These are phyloP conservation scores for Apoda limacodes DNA, from an alignment of 2,888 invertebrate genomes.

Conservation along the genomic window DNA sequence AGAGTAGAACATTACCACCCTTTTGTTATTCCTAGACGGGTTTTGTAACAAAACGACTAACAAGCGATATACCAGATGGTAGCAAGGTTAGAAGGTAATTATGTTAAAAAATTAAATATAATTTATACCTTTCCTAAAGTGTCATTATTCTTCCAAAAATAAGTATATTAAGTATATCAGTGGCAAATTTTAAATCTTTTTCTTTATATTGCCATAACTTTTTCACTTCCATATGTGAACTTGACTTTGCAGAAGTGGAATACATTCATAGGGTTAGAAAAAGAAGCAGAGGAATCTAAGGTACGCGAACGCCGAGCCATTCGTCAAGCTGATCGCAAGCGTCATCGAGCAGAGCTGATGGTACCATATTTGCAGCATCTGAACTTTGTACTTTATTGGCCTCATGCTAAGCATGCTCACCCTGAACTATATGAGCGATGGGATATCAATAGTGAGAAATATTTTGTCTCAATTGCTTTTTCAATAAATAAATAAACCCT, in stretches of 20 bases:
- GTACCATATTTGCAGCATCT: conserved; percentile 34
- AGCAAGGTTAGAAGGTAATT: no score
- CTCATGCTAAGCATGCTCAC: conserved; percentile 45
- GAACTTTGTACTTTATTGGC: conserved; percentile 57
- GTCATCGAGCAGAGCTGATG: conserved; percentile 48
- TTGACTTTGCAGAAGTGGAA: conserved; percentile 33
- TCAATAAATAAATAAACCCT: no score
- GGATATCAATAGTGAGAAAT: conserved; percentile 47
- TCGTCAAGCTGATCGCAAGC: conserved; percentile 45
- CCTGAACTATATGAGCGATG: conserved; percentile 53
- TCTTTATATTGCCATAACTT: neutral
- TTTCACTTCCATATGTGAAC: neutral
- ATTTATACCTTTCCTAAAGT: conserved; percentile 8
- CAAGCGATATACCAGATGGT: no score
- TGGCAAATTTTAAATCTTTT: neutral
- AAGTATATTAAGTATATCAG: neutral
- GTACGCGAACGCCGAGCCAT: conserved; percentile 20
- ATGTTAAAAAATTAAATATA: no score
- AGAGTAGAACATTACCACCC: no score
- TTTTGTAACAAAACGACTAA: no score
- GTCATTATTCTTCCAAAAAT: conserved; percentile 3
- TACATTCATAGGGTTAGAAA: conserved; percentile 22
- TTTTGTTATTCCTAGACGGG: no score
- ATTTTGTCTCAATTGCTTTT: no score
- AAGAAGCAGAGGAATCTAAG: conserved; percentile 20